A percentile compares a stretch with the other conserved stretches of the same genome.
Evolutionary conservation across 2,888 invertebrate genomes (phyloP).

Genomic region (Cataglyphis albicans): DNA sequence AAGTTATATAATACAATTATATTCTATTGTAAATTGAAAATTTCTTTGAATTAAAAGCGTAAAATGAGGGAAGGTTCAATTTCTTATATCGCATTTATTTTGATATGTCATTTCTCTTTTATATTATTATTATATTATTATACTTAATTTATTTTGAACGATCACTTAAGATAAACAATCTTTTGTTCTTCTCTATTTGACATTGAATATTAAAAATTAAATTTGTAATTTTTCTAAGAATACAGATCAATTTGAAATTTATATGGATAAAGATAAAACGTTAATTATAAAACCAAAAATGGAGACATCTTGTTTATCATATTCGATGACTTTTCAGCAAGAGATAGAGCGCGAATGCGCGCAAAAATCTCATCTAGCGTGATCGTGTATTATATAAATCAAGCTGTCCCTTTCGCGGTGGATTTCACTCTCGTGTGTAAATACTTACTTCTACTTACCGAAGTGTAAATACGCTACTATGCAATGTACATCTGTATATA

Average conservation of each 20-base stretch:
- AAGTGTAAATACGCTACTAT: slow-evolving; percentile 70
- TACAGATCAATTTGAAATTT: neutral
- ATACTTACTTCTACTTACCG: slow-evolving; percentile 64
- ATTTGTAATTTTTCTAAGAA: neutral
- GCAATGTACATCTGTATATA: slow-evolving; percentile 56
- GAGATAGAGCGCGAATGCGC: slow-evolving; percentile 64
- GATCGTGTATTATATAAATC: slow-evolving; percentile 62
- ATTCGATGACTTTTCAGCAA: slow-evolving; percentile 65
- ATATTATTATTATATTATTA: neutral
- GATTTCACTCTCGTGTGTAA: slow-evolving; percentile 65
- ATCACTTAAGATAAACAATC: neutral
- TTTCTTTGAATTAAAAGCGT: neutral
- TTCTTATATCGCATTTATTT: neutral
- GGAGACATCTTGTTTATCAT: slow-evolving; percentile 32
- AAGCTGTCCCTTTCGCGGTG: slow-evolving; percentile 51
- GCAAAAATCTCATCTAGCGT: slow-evolving; percentile 41
- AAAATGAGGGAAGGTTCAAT: neutral
- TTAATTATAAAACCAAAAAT: neutral
- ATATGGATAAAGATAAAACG: neutral
- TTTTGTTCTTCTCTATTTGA: neutral
- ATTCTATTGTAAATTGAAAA: neutral
- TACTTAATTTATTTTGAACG: neutral
- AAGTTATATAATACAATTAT: neutral
- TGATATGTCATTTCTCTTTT: neutral
- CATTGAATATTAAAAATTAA: neutral